Conservation (phyloP, 1,140 invertebrate genomes). For the Temnothorax longispinosus region DNA sequence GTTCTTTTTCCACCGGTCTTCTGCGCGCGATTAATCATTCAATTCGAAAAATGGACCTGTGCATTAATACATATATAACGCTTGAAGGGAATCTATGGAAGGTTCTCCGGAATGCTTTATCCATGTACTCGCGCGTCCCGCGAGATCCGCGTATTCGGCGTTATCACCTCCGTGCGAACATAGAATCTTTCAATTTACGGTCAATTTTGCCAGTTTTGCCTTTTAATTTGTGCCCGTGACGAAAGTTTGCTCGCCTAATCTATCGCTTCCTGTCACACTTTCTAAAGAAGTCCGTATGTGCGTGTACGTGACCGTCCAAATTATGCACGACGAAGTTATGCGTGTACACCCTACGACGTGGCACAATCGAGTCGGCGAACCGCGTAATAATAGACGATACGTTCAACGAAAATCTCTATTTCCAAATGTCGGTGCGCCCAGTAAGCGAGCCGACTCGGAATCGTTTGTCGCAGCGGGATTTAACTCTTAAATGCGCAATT, state of each 20-base stretch:
- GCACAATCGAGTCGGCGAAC: conserved; percentile 4
- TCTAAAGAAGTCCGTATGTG: neutral
- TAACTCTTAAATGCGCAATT: too few species aligned
- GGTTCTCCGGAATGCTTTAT: too few species aligned
- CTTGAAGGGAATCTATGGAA: too few species aligned
- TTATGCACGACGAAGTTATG: conserved; percentile 12
- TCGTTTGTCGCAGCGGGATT: neutral
- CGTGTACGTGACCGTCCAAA: neutral
- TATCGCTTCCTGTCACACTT: neutral
- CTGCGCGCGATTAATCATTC: too few species aligned
- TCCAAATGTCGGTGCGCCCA: neutral
- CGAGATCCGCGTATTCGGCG: too few species aligned
- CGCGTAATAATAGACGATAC: conserved; percentile 4
- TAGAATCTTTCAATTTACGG: neutral
- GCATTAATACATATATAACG: too few species aligned
- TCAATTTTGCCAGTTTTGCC: neutral
- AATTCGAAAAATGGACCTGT: too few species aligned
- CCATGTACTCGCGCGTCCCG: too few species aligned
- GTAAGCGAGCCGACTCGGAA: neutral
- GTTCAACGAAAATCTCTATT: conserved; percentile 8
- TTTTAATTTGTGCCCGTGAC: neutral
- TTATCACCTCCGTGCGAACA: too few species aligned
- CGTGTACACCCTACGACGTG: neutral
- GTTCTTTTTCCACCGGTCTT: neutral
- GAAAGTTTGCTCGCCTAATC: conserved; percentile 5